Percentiles rank a stretch among this genome's conserved stretches.
Conservation (phyloP, 2,113 vertebrate genomes). For the Prunella himalayana region DNA sequence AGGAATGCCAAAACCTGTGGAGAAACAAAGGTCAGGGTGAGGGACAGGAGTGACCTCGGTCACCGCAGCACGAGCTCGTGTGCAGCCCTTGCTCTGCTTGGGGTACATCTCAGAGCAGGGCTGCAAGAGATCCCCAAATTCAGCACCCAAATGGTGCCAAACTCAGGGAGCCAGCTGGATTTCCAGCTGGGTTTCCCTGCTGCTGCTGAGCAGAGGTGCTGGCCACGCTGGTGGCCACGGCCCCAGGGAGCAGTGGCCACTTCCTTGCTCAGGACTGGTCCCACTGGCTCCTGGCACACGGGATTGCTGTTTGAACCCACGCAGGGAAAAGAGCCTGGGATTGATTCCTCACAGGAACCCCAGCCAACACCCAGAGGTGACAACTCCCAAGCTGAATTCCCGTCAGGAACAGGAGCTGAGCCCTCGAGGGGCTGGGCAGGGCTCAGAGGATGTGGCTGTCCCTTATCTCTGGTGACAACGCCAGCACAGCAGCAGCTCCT, state of each 20-base stretch:
- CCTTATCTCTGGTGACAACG: not conserved
- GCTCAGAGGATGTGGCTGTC: not conserved
- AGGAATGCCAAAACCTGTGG: not conserved
- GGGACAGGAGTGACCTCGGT: not conserved
- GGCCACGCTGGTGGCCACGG: not conserved
- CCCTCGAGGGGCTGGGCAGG: accelerated
- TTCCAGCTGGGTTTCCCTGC: not conserved
- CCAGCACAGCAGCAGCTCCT: not conserved
- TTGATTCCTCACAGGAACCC: accelerated
- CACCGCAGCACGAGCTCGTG: accelerated
- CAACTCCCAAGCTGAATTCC: accelerated
- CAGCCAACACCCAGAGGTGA: accelerated
- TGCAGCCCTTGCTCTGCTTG: not conserved
- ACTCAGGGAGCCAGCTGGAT: accelerated
- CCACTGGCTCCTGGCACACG: accelerated
- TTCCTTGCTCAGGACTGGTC: not conserved
- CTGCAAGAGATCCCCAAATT: not conserved
- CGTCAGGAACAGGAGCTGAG: accelerated
- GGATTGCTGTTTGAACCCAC: accelerated
- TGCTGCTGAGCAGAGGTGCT: not conserved
- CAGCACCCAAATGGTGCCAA: accelerated
- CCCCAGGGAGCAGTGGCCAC: accelerated
- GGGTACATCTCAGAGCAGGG: accelerated
- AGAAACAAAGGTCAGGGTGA: not conserved
- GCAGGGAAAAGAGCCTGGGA: accelerated